Percentiles rank a stretch among this genome's conserved stretches.
These are phyloP conservation scores for Uloborus diversus DNA, from an alignment of 1,140 invertebrate species.

Conservation along the genomic window DNA sequence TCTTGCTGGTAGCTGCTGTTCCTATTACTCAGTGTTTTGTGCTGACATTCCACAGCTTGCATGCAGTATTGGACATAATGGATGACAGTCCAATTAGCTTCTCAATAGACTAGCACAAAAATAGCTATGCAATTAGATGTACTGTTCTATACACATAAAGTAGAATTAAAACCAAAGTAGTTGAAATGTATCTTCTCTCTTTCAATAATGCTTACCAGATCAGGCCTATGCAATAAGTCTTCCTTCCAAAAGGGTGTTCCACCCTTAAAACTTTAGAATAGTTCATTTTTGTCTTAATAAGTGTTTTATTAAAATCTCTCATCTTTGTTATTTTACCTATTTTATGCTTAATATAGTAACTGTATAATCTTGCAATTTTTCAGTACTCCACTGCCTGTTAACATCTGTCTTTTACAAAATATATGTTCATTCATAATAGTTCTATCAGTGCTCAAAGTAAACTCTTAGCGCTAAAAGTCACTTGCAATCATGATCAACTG, in stretches of 20 bases:
- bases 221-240: slow-evolving; percentile 38
- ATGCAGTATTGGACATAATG: slow-evolving; percentile 2
- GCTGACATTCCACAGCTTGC: slow-evolving; percentile 45
- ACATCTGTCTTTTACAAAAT: slow-evolving; percentile 20
- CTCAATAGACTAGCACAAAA: slow-evolving; percentile 36
- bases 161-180: slow-evolving; percentile 12
- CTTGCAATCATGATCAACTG: too few relatives aligned
- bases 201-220: slow-evolving; percentile 21
- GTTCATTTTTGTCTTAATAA: slow-evolving; percentile 27
- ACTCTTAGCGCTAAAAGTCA: too few relatives aligned
- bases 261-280: slow-evolving; percentile 34
- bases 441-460: slow-evolving; percentile 8
- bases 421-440: slow-evolving; percentile 14
- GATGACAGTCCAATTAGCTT: slow-evolving; percentile 16
- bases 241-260: slow-evolving; percentile 43
- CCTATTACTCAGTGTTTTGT: slow-evolving; percentile 45
- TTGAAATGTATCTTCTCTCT: not conserved
- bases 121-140: slow-evolving; percentile 10
- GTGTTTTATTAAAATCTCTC: slow-evolving; percentile 40
- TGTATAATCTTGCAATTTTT: slow-evolving; percentile 8
- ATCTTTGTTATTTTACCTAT: slow-evolving; percentile 34
- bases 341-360: slow-evolving; percentile 16
- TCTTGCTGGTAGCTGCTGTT: slow-evolving; percentile 37
- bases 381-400: slow-evolving; percentile 5
- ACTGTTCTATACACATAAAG: slow-evolving; percentile 21